These are phyloP conservation scores for Dendrolimus punctatus DNA, from an alignment of 1,140 invertebrate species.

Conservation along the genomic window DNA sequence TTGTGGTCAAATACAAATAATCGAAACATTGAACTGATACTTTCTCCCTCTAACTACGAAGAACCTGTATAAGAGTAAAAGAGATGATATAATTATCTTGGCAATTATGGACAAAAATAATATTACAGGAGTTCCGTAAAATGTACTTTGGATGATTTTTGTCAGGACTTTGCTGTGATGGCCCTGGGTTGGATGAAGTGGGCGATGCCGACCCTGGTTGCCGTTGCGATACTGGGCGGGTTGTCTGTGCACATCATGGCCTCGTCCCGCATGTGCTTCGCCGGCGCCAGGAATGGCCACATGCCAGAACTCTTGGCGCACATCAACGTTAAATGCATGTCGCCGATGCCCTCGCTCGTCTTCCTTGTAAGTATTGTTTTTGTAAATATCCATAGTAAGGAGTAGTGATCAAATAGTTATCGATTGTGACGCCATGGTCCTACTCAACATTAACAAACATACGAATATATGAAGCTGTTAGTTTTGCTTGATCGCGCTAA, in stretches of 20 bases:
- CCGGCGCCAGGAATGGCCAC: slow-evolving; percentile 92
- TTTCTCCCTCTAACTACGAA: too few relatives aligned
- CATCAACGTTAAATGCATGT: slow-evolving; percentile 86
- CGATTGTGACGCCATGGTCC: too few relatives aligned
- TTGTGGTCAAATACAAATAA: too few relatives aligned
- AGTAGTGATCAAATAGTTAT: too few relatives aligned
- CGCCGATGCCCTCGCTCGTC: slow-evolving; percentile 88
- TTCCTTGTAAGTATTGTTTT: slow-evolving; percentile 80
- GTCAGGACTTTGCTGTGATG: slow-evolving; percentile 86
- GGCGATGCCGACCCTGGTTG: slow-evolving; percentile 89
- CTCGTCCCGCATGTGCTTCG: slow-evolving; percentile 92
- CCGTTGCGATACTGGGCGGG: slow-evolving; percentile 88
- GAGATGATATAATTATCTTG: too few relatives aligned
- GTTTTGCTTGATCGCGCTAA: too few relatives aligned
- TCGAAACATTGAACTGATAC: too few relatives aligned
- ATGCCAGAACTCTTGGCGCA: slow-evolving; percentile 88
- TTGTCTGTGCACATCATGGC: slow-evolving; percentile 93
- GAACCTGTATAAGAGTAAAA: too few relatives aligned
- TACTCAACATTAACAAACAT: too few relatives aligned
- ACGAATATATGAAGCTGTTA: too few relatives aligned
- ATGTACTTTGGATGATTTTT: slow-evolving; percentile 11
- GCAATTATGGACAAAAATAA: not conserved
- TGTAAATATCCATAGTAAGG: too few relatives aligned
- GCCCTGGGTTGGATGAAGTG: slow-evolving; percentile 81
- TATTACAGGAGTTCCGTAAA: not conserved